Conservation (phyloP, 2,797 vertebrate genomes). For the Sebastes trivittatus region DNA sequence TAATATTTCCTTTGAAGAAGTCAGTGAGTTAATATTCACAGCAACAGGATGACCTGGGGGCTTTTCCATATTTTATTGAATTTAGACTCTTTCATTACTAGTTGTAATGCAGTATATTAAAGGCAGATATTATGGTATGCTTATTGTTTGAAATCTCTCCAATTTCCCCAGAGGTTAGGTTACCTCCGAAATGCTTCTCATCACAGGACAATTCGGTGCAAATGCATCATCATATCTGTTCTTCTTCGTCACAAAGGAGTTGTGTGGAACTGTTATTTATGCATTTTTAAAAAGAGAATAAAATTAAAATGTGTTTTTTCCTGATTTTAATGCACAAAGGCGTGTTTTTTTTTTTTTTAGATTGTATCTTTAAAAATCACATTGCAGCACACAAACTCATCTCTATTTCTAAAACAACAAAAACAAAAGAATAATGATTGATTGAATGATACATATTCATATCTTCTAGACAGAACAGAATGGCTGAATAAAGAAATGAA, state of each 20-base stretch:
- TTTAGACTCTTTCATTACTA: constrained; percentile 10
- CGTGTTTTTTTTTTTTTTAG: not conserved
- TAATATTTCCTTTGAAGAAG: not conserved
- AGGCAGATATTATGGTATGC: not conserved
- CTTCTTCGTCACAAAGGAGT: not conserved
- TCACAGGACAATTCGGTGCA: not conserved
- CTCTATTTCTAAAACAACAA: not conserved
- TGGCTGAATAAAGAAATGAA: not conserved
- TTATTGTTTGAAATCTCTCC: not conserved
- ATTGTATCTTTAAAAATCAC: not conserved
- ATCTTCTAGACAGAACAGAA: not conserved
- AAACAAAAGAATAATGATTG: not conserved
- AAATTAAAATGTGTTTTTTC: not conserved
- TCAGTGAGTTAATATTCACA: constrained; percentile 15
- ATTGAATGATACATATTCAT: not conserved
- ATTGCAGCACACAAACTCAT: not conserved
- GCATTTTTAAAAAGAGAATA: not conserved
- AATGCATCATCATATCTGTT: not conserved
- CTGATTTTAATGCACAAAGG: not conserved
- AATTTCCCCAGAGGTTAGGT: not conserved
- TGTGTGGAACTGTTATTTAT: not conserved
- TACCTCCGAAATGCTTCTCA: not conserved
- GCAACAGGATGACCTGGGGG: not conserved
- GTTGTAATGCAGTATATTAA: not conserved
- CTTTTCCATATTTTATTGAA: constrained; percentile 24